A percentile compares a stretch with the other conserved stretches of the same genome.
Conservation (phyloP, 2,888 invertebrate species). For the Lordiphosa andalusiaca region DNA sequence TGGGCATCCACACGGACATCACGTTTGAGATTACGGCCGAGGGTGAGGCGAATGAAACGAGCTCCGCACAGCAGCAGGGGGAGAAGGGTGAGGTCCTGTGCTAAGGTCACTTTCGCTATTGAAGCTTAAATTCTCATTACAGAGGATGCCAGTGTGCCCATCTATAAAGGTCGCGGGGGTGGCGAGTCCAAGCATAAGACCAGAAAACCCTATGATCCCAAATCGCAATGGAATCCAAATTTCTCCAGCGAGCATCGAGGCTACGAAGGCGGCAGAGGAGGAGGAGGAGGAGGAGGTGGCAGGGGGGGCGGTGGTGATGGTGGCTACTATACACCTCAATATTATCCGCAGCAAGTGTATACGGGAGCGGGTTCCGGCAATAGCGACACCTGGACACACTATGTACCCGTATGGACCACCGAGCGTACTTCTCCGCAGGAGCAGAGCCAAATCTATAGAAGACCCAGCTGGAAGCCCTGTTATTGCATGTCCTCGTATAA, state of each 20-base stretch:
- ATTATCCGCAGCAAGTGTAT: conserved; percentile 71
- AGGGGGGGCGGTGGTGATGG: conserved; percentile 27
- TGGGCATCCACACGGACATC: conserved; percentile 80
- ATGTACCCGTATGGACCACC: conserved; percentile 79
- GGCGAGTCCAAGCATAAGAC: conserved; percentile 63
- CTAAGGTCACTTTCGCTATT: conserved; percentile 12
- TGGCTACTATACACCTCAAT: conserved; percentile 63
- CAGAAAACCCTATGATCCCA: conserved; percentile 74
- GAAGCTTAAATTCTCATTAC: conserved; percentile 1
- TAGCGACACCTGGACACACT: conserved; percentile 78
- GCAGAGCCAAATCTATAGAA: conserved; percentile 65
- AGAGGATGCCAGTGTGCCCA: conserved; percentile 80
- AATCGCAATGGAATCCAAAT: conserved; percentile 76
- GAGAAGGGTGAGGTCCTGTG: conserved; percentile 70
- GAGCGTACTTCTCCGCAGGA: conserved; percentile 70
- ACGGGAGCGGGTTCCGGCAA: conserved; percentile 53
- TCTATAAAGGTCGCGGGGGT: conserved; percentile 76
- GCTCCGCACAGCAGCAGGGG: conserved; percentile 71
- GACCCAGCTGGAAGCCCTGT: conserved; percentile 80
- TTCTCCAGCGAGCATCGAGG: conserved; percentile 70
- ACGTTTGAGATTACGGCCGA: conserved; percentile 80
- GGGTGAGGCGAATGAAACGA: conserved; percentile 76
- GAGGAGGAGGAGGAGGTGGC: conserved; percentile 34
- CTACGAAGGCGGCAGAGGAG: conserved; percentile 38
- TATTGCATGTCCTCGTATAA: conserved; percentile 71